Conservation (phyloP, 1,140 invertebrate species). For the Uloborus diversus region DNA sequence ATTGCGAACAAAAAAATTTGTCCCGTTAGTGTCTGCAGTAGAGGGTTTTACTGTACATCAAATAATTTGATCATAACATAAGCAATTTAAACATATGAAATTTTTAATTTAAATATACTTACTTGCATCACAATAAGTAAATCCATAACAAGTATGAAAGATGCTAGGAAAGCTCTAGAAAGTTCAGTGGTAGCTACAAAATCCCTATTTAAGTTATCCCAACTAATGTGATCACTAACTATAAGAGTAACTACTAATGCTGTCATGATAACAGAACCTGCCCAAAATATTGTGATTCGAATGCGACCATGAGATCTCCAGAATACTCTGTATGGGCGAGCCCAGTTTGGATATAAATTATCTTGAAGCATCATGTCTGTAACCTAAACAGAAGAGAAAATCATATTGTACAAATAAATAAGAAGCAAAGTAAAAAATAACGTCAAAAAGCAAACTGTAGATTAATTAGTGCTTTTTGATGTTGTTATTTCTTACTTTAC, state of each 20-base stretch:
- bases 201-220: conserved; percentile 69
- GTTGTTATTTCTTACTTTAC: too few relatives aligned
- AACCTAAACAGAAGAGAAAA: conserved; percentile 64
- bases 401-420: not conserved
- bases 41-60: too few relatives aligned
- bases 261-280: conserved; percentile 65
- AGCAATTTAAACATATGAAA: too few relatives aligned
- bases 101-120: conserved; percentile 29
- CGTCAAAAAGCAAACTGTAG: too few relatives aligned
- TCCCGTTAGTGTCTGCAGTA: too few relatives aligned
- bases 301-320: conserved; percentile 66
- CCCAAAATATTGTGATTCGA: conserved; percentile 71
- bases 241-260: conserved; percentile 69
- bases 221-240: conserved; percentile 69
- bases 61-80: too few relatives aligned
- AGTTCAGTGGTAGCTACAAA: conserved; percentile 70
- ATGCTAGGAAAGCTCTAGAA: conserved; percentile 70
- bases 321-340: conserved; percentile 64
- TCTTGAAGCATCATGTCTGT: conserved; percentile 73
- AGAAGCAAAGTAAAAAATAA: not conserved
- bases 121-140: conserved; percentile 71
- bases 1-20: too few relatives aligned
- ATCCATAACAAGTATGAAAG: conserved; percentile 72
- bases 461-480: too few relatives aligned
- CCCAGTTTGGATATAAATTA: conserved; percentile 70